These are phyloP conservation scores for Drymonia ruficornis DNA, from an alignment of 2,888 invertebrate genomes.

Conservation along the genomic window DNA sequence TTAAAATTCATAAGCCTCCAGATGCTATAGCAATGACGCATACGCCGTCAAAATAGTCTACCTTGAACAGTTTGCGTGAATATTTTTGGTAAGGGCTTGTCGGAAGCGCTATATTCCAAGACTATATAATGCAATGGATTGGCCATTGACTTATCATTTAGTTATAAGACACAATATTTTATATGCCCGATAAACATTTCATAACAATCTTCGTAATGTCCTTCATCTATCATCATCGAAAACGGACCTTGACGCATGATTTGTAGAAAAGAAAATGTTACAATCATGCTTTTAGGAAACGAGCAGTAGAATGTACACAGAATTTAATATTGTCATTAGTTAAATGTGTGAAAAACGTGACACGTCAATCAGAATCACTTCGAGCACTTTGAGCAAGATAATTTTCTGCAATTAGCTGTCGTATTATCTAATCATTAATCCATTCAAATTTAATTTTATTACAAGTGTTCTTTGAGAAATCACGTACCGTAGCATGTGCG, in stretches of 20 bases:
- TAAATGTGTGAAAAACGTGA: no score
- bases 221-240: neutral
- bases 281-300: neutral
- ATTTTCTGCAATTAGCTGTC: neutral
- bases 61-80: conserved; percentile 26
- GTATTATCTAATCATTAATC: neutral
- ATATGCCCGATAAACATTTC: neutral
- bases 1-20: conserved; percentile 27
- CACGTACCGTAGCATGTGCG: neutral
- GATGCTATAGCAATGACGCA: conserved; percentile 41
- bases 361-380: no score
- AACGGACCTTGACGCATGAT: neutral
- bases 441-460: neutral
- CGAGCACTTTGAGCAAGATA: neutral
- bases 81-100: conserved; percentile 17
- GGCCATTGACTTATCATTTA: neutral
- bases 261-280: neutral
- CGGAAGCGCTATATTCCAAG: conserved; percentile 8
- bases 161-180: neutral
- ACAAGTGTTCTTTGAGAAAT: neutral
- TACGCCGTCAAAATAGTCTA: conserved; percentile 20
- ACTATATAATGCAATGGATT: conserved; percentile 16
- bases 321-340: no score
- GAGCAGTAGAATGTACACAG: no score
- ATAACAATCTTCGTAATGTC: neutral